Conservation (phyloP, 2,113 vertebrate genomes). For the Prunella himalayana region DNA sequence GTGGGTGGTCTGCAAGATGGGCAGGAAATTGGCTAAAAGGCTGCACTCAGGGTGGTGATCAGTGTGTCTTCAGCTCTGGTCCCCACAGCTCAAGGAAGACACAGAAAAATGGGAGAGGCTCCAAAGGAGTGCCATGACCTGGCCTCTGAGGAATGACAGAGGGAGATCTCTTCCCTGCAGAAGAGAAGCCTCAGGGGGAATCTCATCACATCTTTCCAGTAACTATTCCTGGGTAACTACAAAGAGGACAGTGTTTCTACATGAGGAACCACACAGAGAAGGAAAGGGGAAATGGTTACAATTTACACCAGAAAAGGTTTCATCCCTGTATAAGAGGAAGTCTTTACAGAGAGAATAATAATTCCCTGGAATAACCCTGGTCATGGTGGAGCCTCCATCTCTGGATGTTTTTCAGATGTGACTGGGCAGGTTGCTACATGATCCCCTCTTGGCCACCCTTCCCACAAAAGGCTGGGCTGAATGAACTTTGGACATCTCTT, state of each 20-base stretch:
- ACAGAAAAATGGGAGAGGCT: neutral
- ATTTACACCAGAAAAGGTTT: neutral
- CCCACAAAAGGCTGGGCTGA: neutral
- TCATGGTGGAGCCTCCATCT: neutral
- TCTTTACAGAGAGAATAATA: neutral
- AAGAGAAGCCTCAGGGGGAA: neutral
- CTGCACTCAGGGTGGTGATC: neutral
- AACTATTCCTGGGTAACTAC: neutral
- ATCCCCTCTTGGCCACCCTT: neutral
- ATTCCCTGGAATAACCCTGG: neutral
- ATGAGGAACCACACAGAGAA: neutral
- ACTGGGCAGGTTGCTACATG: neutral
- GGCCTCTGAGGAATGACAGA: neutral
- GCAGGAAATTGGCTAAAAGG: neutral
- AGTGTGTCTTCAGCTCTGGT: neutral
- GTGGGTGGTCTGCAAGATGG: neutral
- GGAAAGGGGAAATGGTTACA: neutral
- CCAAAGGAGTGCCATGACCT: neutral
- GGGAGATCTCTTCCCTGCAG: neutral
- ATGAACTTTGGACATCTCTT: neutral
- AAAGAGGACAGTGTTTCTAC: neutral
- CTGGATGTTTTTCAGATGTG: neutral
- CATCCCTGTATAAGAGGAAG: neutral
- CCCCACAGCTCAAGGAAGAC: neutral
- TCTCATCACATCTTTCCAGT: neutral